Conservation (phyloP, 2,888 invertebrate genomes). For the Dorcus hopei region DNA sequence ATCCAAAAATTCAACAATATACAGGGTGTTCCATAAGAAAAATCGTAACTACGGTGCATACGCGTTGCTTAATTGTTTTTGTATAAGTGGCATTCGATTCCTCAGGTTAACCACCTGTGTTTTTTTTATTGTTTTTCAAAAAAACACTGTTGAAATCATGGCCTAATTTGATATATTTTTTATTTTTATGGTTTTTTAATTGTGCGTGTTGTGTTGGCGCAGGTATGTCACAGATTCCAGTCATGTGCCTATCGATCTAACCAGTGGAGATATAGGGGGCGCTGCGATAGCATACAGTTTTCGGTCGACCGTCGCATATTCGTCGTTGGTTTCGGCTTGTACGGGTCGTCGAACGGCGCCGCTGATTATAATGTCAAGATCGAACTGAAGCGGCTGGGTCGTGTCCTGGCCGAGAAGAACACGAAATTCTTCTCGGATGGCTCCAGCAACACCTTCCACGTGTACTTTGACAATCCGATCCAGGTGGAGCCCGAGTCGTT, state of each 20-base stretch:
- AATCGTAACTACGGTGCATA: too few species aligned
- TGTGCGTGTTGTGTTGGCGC: conserved; percentile 29
- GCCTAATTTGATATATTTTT: too few species aligned
- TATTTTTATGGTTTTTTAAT: too few species aligned
- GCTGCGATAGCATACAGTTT: conserved; percentile 96
- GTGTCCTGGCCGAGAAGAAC: conserved; percentile 85
- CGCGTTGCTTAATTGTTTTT: too few species aligned
- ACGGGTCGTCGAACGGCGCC: conserved; percentile 94
- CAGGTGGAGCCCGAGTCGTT: conserved; percentile 92
- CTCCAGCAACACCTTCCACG: conserved; percentile 92
- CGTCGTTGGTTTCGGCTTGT: conserved; percentile 92
- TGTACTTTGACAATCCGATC: conserved; percentile 78
- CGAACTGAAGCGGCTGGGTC: conserved; percentile 85
- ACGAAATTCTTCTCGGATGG: conserved; percentile 96
- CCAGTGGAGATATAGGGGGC: conserved; percentile 95
- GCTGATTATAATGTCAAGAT: conserved; percentile 94
- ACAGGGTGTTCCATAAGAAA: too few species aligned
- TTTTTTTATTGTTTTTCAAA: too few species aligned
- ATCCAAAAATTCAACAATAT: too few species aligned
- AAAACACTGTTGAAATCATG: too few species aligned
- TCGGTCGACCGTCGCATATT: conserved; percentile 94
- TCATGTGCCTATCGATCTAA: conserved; percentile 95
- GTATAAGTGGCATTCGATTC: too few species aligned
- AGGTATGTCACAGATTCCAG: conserved; percentile 94
- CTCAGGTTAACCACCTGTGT: too few species aligned